A percentile compares a stretch with the other conserved stretches of the same genome.
Evolutionary conservation across 2,888 invertebrate species (phyloP).

Genomic region (Phalera bucephala): DNA sequence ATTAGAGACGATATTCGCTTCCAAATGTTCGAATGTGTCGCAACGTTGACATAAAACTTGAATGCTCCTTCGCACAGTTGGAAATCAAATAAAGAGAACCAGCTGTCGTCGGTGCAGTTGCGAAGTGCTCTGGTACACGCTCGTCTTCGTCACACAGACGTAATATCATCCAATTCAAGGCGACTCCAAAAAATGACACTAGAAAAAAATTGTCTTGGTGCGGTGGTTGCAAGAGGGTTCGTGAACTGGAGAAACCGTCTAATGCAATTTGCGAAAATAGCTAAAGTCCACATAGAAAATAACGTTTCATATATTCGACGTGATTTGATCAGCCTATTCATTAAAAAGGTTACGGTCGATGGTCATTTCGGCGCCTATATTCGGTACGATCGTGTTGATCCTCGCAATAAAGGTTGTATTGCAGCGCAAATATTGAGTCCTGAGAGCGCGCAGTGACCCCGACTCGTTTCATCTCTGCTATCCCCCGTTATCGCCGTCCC

Average conservation of each 20-base stretch:
- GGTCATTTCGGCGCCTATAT: constrained; percentile 47
- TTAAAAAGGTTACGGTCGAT: constrained; percentile 45
- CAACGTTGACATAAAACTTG: constrained; percentile 54
- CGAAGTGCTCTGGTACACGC: constrained; percentile 52
- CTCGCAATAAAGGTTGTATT: constrained; percentile 73
- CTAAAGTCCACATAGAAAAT: constrained; percentile 22
- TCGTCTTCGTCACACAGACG: constrained; percentile 60
- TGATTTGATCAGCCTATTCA: constrained; percentile 44
- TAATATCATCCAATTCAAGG: constrained; percentile 50
- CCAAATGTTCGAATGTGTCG: constrained; percentile 39
- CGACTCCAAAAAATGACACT: constrained; percentile 41
- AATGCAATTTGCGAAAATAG: constrained; percentile 29
- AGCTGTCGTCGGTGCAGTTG: constrained; percentile 67
- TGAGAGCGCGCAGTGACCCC: constrained; percentile 60
- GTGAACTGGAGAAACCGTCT: constrained; percentile 19
- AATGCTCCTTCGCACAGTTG: constrained; percentile 56
- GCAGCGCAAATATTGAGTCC: constrained; percentile 72
- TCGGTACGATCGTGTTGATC: constrained; percentile 59
- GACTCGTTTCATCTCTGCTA: constrained; percentile 68
- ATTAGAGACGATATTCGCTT: constrained; percentile 43
- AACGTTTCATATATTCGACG: constrained; percentile 31
- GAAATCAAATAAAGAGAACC: constrained; percentile 71
- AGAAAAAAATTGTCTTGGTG: constrained; percentile 34
- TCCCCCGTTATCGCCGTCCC: constrained; percentile 57
- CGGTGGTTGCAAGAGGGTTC: constrained; percentile 20